Evolutionary conservation across 2,888 invertebrate species (phyloP).

Genomic region (Conistra vaccinii): DNA sequence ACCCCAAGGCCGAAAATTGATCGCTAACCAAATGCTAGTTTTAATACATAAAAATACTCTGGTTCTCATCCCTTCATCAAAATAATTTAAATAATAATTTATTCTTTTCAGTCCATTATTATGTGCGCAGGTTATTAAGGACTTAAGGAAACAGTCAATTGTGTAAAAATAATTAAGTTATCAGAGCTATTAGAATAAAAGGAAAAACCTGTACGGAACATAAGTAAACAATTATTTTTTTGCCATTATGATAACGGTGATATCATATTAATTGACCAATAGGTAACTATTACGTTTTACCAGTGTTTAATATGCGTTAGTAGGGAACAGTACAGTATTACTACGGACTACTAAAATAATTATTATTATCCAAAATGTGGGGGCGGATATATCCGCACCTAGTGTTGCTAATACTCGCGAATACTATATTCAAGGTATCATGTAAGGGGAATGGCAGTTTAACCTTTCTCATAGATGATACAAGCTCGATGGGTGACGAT

Average conservation of each 20-base stretch:
- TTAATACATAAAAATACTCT: not conserved
- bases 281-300: not conserved
- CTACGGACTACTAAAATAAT: not conserved
- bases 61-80: not conserved
- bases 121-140: too few species aligned
- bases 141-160: not conserved
- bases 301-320: not conserved
- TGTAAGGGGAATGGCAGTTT: conserved; percentile 60
- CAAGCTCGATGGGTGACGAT: conserved; percentile 66
- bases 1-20: too few species aligned
- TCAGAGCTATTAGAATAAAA: not conserved
- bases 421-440: conserved; percentile 48
- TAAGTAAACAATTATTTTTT: not conserved
- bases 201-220: not conserved
- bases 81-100: not conserved
- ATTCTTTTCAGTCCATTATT: not conserved
- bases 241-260: not conserved
- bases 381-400: conserved; percentile 23
- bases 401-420: conserved; percentile 33
- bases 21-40: too few species aligned
- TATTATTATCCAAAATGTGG: conserved; percentile 33
- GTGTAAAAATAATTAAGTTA: not conserved
- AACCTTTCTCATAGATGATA: conserved; percentile 72
- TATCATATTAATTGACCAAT: not conserved
- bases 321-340: conserved; percentile 1